These are phyloP conservation scores for Aphyosemion australe DNA, from an alignment of 2,113 vertebrate genomes.

Conservation along the genomic window DNA sequence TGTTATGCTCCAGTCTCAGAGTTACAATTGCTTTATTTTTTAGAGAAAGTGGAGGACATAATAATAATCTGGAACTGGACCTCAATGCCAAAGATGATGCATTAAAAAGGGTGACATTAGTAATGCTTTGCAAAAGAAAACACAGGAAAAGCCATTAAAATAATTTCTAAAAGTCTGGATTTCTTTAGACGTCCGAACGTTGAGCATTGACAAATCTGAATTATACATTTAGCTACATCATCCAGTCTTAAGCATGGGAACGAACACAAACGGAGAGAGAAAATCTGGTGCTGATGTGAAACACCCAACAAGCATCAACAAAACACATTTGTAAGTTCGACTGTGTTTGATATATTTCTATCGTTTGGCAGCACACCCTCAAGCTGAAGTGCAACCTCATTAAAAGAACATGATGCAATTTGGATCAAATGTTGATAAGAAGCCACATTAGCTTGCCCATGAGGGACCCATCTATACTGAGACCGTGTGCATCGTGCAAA, in stretches of 20 bases:
- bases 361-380: slow-evolving; percentile 24
- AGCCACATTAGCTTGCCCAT: slow-evolving; percentile 59
- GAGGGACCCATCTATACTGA: slow-evolving; percentile 48
- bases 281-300: background rate
- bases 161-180: background rate
- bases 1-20: background rate
- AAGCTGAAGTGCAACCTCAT: slow-evolving; percentile 58
- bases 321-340: slow-evolving; percentile 1
- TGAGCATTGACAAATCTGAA: background rate
- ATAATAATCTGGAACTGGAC: slow-evolving; percentile 1
- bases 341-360: slow-evolving; percentile 32
- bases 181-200: background rate
- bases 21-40: background rate
- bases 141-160: background rate
- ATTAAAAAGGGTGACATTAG: background rate
- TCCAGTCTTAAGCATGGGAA: background rate
- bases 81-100: slow-evolving; percentile 2
- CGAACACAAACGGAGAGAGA: background rate
- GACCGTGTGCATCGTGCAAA: slow-evolving; percentile 37
- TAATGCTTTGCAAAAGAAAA: background rate
- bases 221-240: background rate
- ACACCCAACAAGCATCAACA: background rate
- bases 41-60: background rate
- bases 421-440: slow-evolving; percentile 72
- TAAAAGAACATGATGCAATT: slow-evolving; percentile 74